Conservation (phyloP, 2,797 vertebrate genomes). For the Myotis planiceps region DNA sequence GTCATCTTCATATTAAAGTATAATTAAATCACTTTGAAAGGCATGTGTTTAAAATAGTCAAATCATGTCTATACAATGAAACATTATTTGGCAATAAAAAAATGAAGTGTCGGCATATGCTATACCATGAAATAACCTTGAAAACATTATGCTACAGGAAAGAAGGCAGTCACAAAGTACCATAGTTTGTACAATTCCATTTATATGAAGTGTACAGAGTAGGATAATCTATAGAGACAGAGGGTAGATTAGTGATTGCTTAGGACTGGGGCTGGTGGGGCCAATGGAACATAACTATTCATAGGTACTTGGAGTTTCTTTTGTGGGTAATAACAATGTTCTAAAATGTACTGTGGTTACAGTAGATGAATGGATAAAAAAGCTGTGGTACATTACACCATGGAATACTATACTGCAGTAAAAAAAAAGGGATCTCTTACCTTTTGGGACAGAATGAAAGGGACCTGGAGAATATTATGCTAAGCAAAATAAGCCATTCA, state of each 20-base stretch:
- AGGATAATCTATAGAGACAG: not conserved
- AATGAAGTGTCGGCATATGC: not conserved
- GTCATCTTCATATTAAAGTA: not conserved
- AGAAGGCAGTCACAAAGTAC: not conserved
- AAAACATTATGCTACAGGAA: not conserved
- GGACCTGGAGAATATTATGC: too few relatives aligned
- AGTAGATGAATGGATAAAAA: too few relatives aligned
- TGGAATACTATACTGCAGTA: too few relatives aligned
- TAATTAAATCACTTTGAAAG: not conserved
- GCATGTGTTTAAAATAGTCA: not conserved
- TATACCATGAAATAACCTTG: not conserved
- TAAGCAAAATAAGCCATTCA: too few relatives aligned
- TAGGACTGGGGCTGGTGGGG: accelerated
- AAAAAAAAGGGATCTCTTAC: too few relatives aligned
- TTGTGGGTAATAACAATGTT: not conserved
- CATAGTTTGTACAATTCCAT: not conserved
- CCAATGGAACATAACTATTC: not conserved
- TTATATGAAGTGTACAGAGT: not conserved
- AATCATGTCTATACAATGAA: not conserved
- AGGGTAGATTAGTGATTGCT: not conserved
- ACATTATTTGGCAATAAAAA: not conserved
- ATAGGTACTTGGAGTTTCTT: not conserved
- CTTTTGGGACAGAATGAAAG: too few relatives aligned
- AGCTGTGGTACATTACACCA: too few relatives aligned
- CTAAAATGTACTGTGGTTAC: not conserved